Percentiles rank a stretch among this genome's conserved stretches.
phyloP scores from a whole-genome alignment of 2,888 invertebrate species.

The Apomyelois bistriatella region DNA sequence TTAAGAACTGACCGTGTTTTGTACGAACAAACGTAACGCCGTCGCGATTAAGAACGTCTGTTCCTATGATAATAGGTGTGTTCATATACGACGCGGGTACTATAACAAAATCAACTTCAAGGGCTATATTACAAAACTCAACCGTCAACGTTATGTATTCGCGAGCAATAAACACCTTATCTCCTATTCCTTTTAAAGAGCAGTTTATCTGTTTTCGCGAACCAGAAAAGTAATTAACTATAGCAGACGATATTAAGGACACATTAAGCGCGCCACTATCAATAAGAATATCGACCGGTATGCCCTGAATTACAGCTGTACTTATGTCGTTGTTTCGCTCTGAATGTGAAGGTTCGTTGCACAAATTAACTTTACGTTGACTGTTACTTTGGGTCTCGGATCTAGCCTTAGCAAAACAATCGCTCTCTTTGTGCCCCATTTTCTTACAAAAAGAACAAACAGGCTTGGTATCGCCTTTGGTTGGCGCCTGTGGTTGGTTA shows the following conservation, averaged over 20 bases:
- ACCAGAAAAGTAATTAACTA: conserved; percentile 17
- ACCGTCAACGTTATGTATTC: neutral
- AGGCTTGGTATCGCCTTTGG: too few species aligned
- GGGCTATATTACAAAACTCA: neutral
- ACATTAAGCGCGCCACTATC: conserved; percentile 23
- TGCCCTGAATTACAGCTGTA: conserved; percentile 17
- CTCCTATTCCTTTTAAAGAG: conserved; percentile 16
- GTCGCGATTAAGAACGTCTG: conserved; percentile 27
- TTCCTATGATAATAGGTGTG: conserved; percentile 25
- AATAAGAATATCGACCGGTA: conserved; percentile 24
- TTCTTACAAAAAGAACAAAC: conserved; percentile 6
- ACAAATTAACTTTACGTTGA: conserved; percentile 3
- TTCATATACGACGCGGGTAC: conserved; percentile 22
- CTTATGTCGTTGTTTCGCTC: conserved; percentile 5
- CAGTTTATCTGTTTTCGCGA: conserved; percentile 9
- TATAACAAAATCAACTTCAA: conserved; percentile 9
- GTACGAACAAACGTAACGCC: conserved; percentile 25
- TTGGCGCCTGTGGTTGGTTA: too few species aligned
- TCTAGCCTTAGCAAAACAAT: conserved; percentile 3
- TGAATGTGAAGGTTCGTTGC: neutral
- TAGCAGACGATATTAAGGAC: conserved; percentile 20
- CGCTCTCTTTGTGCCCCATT: conserved; percentile 1
- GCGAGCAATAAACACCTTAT: neutral
- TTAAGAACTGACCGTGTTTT: conserved; percentile 18
- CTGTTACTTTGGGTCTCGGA: neutral